Evolutionary conservation across 2,113 vertebrate genomes (phyloP).

Genomic region (Carollia perspicillata): DNA sequence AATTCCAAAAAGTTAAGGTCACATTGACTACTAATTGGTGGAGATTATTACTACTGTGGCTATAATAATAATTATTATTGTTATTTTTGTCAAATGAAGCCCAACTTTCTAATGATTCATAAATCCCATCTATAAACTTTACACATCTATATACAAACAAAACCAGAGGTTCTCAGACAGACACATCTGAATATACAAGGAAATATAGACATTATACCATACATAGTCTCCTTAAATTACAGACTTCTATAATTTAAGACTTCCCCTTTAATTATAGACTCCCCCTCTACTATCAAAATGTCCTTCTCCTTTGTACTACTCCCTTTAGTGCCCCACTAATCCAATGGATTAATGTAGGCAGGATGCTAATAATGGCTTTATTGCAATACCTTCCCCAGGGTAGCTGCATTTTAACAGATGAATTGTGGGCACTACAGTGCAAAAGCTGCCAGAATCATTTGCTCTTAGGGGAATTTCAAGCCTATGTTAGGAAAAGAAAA

Average conservation of each 20-base stretch:
- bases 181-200: neutral
- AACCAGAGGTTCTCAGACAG: neutral
- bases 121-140: neutral
- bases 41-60: neutral
- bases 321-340: neutral
- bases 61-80: neutral
- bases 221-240: neutral
- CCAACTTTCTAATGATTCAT: neutral
- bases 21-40: neutral
- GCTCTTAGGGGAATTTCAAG: neutral
- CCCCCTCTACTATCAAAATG: neutral
- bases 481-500: neutral
- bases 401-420: neutral
- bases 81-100: neutral
- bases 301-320: neutral
- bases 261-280: neutral
- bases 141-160: neutral
- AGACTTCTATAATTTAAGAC: neutral
- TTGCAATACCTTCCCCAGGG: neutral
- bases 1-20: neutral
- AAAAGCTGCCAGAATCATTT: slow-evolving; percentile 22
- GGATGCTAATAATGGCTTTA: neutral
- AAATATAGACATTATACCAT: neutral
- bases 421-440: neutral
- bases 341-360: neutral